Conservation (phyloP, 2,797 vertebrate genomes). For the Mormyrops attenuatus region DNA sequence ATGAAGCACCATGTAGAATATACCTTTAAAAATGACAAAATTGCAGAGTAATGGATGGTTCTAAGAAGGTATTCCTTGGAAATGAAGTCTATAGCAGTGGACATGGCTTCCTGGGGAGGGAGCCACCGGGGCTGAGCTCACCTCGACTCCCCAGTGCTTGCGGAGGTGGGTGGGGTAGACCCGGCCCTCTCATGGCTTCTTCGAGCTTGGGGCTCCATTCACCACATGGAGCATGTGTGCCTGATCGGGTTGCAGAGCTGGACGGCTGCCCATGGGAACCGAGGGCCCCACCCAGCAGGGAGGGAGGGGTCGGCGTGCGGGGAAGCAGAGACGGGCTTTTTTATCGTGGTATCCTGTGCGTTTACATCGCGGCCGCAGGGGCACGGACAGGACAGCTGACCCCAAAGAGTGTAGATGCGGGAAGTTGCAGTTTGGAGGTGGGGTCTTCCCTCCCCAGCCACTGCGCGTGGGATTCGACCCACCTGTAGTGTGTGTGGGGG, state of each 20-base stretch:
- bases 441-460: neutral
- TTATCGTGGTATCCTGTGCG: neutral
- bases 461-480: neutral
- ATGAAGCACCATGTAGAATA: neutral
- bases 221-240: slow-evolving; percentile 47
- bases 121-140: neutral
- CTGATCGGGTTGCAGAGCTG: slow-evolving; percentile 54
- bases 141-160: neutral
- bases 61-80: neutral
- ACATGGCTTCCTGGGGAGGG: neutral
- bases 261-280: slow-evolving; percentile 47
- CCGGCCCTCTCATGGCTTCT: neutral
- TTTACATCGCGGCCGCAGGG: neutral
- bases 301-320: neutral
- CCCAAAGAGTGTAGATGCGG: neutral
- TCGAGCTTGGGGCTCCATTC: neutral
- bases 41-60: neutral
- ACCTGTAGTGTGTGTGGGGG: neutral
- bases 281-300: slow-evolving; percentile 5
- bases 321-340: neutral
- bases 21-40: neutral
- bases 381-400: neutral
- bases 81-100: neutral
- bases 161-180: neutral
- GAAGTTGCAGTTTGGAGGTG: neutral